Percentiles rank a stretch among this genome's conserved stretches.
Conservation (phyloP, 2,888 invertebrate genomes). For the Tyria jacobaeae region DNA sequence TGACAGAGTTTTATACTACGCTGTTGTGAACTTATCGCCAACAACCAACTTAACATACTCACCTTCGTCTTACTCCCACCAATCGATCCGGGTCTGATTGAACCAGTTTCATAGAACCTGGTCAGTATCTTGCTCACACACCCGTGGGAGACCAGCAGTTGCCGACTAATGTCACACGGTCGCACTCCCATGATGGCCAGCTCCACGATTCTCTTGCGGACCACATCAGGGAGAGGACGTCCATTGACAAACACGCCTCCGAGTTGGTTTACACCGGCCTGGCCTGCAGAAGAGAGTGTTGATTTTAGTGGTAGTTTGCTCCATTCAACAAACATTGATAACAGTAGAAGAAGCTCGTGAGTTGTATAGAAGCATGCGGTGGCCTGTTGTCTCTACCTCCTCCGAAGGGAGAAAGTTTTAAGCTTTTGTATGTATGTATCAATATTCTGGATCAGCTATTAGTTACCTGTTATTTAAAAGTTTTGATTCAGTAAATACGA, state of each 20-base stretch:
- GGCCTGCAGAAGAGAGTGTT: constrained; percentile 87
- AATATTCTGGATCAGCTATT: too few species aligned
- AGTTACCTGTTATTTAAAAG: too few species aligned
- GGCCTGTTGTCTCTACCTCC: too few species aligned
- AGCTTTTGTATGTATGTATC: too few species aligned
- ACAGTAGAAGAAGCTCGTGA: too few species aligned
- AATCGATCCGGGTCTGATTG: constrained; percentile 97
- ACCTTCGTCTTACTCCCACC: constrained; percentile 98
- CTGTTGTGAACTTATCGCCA: too few species aligned
- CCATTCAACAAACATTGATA: too few species aligned
- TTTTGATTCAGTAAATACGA: too few species aligned
- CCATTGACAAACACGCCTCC: constrained; percentile 99
- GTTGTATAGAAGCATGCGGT: too few species aligned
- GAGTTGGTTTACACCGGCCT: constrained; percentile 98
- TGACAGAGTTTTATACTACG: not conserved
- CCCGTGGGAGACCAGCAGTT: constrained; percentile 97
- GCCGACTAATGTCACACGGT: constrained; percentile 98
- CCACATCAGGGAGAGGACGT: constrained; percentile 97
- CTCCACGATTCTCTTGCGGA: constrained; percentile 97
- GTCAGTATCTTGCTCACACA: constrained; percentile 99
- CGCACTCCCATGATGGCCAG: constrained; percentile 97
- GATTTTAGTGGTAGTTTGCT: not conserved
- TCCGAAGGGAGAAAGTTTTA: too few species aligned
- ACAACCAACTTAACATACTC: constrained; percentile 48
- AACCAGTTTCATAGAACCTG: constrained; percentile 98